Conservation (phyloP, 2,113 vertebrate genomes). For the Silurus glanis region DNA sequence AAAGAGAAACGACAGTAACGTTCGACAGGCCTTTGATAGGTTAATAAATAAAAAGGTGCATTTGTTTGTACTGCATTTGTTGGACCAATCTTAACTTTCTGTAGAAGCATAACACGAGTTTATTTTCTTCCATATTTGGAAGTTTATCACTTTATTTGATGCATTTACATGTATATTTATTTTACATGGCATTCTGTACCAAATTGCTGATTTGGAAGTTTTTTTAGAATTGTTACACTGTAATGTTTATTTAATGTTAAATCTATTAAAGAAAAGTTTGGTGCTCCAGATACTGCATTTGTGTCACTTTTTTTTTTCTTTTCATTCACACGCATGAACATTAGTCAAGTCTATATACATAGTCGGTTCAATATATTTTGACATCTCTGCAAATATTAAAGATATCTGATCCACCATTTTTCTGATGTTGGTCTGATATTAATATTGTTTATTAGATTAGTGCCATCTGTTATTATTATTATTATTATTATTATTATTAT, state of each 20-base stretch:
- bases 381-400: neutral
- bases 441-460: no score
- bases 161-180: slow-evolving; percentile 72
- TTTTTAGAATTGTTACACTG: slow-evolving; percentile 58
- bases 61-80: slow-evolving; percentile 14
- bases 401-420: no score
- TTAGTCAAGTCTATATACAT: neutral
- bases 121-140: slow-evolving; percentile 78
- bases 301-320: neutral
- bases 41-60: neutral
- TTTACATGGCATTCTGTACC: slow-evolving; percentile 61
- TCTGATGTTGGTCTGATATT: no score
- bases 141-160: slow-evolving; percentile 61
- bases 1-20: neutral
- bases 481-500: no score
- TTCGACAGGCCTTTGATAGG: slow-evolving; percentile 2
- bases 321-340: neutral
- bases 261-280: slow-evolving; percentile 48
- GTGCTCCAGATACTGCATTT: no score
- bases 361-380: neutral
- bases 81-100: slow-evolving; percentile 40
- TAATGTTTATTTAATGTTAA: slow-evolving; percentile 66
- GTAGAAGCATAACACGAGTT: slow-evolving; percentile 50
- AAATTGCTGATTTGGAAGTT: slow-evolving; percentile 55
- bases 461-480: no score